These are phyloP conservation scores for Catocala sponsa DNA, from an alignment of 2,888 invertebrate genomes.

Conservation along the genomic window DNA sequence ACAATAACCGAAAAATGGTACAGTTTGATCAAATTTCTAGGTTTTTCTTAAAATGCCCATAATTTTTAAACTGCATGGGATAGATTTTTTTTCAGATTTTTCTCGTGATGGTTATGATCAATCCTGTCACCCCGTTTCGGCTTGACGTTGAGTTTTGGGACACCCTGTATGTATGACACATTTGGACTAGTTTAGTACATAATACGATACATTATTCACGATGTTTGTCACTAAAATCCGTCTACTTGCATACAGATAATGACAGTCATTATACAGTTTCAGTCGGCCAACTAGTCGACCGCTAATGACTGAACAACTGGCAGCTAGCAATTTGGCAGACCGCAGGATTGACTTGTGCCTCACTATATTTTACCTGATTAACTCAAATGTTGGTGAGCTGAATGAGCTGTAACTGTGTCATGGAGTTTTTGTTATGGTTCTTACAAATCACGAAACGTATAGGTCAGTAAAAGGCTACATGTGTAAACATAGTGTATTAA, in stretches of 20 bases:
- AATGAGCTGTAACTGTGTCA: slow-evolving; percentile 50
- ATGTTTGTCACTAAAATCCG: slow-evolving; percentile 19
- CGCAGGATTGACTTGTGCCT: slow-evolving; percentile 52
- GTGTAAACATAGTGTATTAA: too few species aligned
- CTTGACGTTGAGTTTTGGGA: too few species aligned
- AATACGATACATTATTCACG: background rate
- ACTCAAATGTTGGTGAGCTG: slow-evolving; percentile 36
- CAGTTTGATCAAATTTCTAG: too few species aligned
- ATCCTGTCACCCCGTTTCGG: too few species aligned
- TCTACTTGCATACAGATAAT: slow-evolving; percentile 29
- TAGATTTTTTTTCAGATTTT: too few species aligned
- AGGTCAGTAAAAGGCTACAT: too few species aligned
- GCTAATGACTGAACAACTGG: slow-evolving; percentile 46
- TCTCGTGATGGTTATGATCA: too few species aligned
- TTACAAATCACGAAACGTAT: background rate
- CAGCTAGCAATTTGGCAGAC: slow-evolving; percentile 55
- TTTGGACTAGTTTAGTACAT: too few species aligned
- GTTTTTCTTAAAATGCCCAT: too few species aligned
- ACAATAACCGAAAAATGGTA: too few species aligned
- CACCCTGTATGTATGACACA: too few species aligned
- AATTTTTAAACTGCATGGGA: too few species aligned
- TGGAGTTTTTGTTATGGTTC: slow-evolving; percentile 35
- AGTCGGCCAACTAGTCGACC: slow-evolving; percentile 41
- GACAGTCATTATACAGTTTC: slow-evolving; percentile 44
- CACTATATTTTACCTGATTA: slow-evolving; percentile 49